These are phyloP conservation scores for Takifugu ocellatus DNA, from an alignment of 2,797 vertebrate species.

Conservation along the genomic window DNA sequence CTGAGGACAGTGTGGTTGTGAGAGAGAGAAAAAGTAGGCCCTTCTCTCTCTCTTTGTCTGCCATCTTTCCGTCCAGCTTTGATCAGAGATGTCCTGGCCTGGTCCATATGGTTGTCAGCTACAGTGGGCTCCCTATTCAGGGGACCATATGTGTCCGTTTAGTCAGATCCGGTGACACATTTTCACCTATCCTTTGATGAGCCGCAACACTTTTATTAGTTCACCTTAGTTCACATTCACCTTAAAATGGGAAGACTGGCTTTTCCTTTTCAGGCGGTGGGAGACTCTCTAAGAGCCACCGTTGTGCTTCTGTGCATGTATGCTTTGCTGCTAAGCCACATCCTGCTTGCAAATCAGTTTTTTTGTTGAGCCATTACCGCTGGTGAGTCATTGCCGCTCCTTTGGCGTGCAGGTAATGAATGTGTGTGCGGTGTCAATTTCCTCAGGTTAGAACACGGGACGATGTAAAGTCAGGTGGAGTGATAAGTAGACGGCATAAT, in stretches of 20 bases:
- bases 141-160: conserved; percentile 47
- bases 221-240: not conserved
- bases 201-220: conserved; percentile 25
- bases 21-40: not conserved
- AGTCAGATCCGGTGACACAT: conserved; percentile 14
- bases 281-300: too few relatives aligned
- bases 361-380: too few relatives aligned
- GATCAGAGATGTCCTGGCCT: conserved; percentile 49
- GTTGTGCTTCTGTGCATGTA: too few relatives aligned
- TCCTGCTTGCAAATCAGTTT: too few relatives aligned
- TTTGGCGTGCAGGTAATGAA: too few relatives aligned
- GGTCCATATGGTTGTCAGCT: conserved; percentile 47
- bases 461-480: too few relatives aligned
- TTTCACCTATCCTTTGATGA: conserved; percentile 35
- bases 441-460: too few relatives aligned
- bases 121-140: conserved; percentile 29
- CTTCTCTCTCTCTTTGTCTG: not conserved
- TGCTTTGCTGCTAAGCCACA: too few relatives aligned
- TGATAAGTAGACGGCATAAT: too few relatives aligned
- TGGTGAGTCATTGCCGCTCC: too few relatives aligned
- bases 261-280: not conserved
- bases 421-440: too few relatives aligned
- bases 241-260: conserved; percentile 9
- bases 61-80: conserved; percentile 34
- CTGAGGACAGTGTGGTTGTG: too few relatives aligned